Base-by-base conservation (phyloP, 2,797 vertebrate genomes). In the Hapalemur alaotrensis region DNA sequence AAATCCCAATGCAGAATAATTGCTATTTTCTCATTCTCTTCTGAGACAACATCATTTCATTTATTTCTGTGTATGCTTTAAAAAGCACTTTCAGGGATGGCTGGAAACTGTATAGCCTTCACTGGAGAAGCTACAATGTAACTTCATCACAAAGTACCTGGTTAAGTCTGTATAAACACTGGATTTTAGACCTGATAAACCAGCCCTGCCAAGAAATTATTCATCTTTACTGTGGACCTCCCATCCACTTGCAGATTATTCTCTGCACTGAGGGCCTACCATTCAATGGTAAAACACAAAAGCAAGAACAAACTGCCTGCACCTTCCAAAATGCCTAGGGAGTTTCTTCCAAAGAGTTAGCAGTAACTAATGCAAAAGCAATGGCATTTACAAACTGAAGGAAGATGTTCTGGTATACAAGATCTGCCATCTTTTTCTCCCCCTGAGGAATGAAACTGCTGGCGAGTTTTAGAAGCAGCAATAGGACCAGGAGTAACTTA, bases 1-100 rank as follows among this genome's bases (percentile, higher is more conserved):
- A 94, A 93, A 90, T 93, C 92, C 80, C 85, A 95, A 23, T 38
- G 78, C 87, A 96, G 90, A 52, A 86, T 95, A 94, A 95, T 89
- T 94, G 72, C 83, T 94, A 30, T 88, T 88, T 83, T 93, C 94
- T 96, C 54, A 28, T 95, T 96, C 75, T 95, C 85, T 78, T 86
- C 72, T 95, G 87, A 97, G 97, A 97, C 5, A 32, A 23, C 5
- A 57, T 73, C 50, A 83, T 76, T 98, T 96, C 83, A 65, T 93
- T 98, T 95, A 91, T 69, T 98, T 97, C 52, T 41, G 41, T 48
- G 15, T 43, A 9, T 85, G 10, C 65, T 79, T 78, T 54, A 32
- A 22, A 89, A 81, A 79, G 57, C 10, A 32, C 41, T 84, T 94
- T 70, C 54, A 72, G 14, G 75, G 59, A 84, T 20, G 10, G 10